A percentile compares a stretch with the other conserved stretches of the same genome.
phyloP scores from a whole-genome alignment of 2,113 vertebrate species.

The Ramphastos sulfuratus region DNA sequence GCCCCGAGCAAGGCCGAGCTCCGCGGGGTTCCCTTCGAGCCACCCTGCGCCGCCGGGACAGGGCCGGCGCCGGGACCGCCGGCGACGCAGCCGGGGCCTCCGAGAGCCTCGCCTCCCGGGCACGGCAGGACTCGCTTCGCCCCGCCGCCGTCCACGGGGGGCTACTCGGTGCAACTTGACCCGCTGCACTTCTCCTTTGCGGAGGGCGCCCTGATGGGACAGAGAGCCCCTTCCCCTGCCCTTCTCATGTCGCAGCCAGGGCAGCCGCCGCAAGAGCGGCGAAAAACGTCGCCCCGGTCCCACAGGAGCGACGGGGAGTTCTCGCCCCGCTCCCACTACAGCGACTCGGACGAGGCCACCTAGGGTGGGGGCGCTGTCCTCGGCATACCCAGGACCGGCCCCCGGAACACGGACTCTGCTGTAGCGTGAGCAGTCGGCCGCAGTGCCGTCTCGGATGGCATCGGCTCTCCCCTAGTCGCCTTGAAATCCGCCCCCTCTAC shows the following conservation, averaged over 20 bases:
- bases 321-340: conserved; percentile 94
- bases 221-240: conserved; percentile 75
- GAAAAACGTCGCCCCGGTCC: conserved; percentile 88
- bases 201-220: conserved; percentile 79
- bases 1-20: conserved; percentile 41
- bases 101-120: conserved; percentile 18
- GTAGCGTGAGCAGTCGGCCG: not conserved
- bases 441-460: not conserved
- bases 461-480: not conserved
- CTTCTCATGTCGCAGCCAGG: conserved; percentile 67
- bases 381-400: not conserved
- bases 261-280: conserved; percentile 70
- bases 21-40: conserved; percentile 34
- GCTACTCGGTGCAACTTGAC: conserved; percentile 80
- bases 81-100: not conserved
- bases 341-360: conserved; percentile 93
- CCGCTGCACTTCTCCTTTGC: conserved; percentile 83
- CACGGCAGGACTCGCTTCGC: conserved; percentile 75
- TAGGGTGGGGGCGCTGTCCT: conserved; percentile 31
- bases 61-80: not conserved
- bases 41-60: not conserved
- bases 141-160: conserved; percentile 51
- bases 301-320: conserved; percentile 95
- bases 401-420: not conserved
- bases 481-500: not conserved